Evolutionary conservation across 2,113 vertebrate species (phyloP).

Genomic region (Rhodinocichla rosea): DNA sequence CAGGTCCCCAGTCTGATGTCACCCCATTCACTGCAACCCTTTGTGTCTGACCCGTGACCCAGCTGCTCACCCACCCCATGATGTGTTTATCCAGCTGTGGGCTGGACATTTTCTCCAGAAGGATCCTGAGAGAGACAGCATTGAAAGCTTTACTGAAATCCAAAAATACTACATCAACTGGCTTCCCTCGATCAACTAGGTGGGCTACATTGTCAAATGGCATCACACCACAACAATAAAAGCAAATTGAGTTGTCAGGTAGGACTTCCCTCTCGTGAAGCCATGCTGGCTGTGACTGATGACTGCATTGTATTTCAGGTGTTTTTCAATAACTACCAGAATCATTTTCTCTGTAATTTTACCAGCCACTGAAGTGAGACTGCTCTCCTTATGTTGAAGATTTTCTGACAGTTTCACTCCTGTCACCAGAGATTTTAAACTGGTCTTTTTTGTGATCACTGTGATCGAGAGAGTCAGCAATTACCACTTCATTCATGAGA

Average conservation of each 20-base stretch:
- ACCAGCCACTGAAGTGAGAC: background rate
- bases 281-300: background rate
- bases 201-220: background rate
- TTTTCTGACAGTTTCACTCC: background rate
- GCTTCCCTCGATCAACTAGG: background rate
- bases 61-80: background rate
- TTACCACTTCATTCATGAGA: background rate
- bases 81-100: background rate
- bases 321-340: background rate
- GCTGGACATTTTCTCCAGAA: background rate
- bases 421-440: background rate
- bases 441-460: background rate
- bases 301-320: background rate
- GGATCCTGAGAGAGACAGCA: background rate
- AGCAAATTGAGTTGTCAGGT: background rate
- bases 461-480: background rate
- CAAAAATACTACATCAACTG: background rate
- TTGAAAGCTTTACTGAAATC: background rate
- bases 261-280: background rate
- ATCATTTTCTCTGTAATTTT: background rate
- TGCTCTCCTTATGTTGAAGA: background rate
- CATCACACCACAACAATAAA: too few relatives aligned
- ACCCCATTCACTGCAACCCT: background rate
- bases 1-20: background rate
- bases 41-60: background rate